Evolutionary conservation across 2,797 vertebrate species (phyloP).

Genomic region (Phrynocephalus vlangalii): DNA sequence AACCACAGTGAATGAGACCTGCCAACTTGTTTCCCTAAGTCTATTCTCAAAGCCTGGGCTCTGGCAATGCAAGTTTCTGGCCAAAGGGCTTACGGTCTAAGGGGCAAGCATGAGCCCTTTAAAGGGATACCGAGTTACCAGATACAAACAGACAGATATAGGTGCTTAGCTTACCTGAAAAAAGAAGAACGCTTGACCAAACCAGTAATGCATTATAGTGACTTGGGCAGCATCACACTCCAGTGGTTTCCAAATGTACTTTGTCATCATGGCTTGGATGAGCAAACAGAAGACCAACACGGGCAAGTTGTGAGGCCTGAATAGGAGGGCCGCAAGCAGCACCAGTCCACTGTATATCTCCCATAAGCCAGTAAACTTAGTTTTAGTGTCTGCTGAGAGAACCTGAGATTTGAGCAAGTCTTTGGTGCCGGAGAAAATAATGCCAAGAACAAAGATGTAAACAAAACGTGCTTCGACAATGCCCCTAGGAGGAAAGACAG

Average conservation of each 20-base stretch:
- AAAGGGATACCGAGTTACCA: background rate
- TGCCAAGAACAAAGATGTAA: constrained; percentile 93
- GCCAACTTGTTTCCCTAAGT: background rate
- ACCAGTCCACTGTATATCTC: constrained; percentile 91
- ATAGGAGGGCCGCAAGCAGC: constrained; percentile 87
- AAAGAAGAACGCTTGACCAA: constrained; percentile 97
- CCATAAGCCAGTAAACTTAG: constrained; percentile 88
- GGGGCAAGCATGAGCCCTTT: background rate
- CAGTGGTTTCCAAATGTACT: constrained; percentile 91
- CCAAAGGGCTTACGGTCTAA: background rate
- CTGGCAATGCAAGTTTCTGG: background rate
- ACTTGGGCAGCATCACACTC: constrained; percentile 87
- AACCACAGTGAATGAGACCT: background rate
- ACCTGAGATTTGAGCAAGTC: constrained; percentile 91
- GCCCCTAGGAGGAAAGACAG: constrained; percentile 81
- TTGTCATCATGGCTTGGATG: constrained; percentile 87
- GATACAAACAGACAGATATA: background rate
- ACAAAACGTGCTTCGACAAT: constrained; percentile 95
- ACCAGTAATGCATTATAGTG: constrained; percentile 97
- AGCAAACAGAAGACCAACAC: constrained; percentile 89
- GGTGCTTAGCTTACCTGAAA: constrained; percentile 77
- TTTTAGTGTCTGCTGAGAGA: constrained; percentile 76
- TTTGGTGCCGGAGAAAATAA: constrained; percentile 92
- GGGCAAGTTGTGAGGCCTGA: constrained; percentile 92
- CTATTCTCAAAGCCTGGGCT: background rate